Evolutionary conservation across 2,797 vertebrate species (phyloP).

Genomic region (Lagocephalus sceleratus): DNA sequence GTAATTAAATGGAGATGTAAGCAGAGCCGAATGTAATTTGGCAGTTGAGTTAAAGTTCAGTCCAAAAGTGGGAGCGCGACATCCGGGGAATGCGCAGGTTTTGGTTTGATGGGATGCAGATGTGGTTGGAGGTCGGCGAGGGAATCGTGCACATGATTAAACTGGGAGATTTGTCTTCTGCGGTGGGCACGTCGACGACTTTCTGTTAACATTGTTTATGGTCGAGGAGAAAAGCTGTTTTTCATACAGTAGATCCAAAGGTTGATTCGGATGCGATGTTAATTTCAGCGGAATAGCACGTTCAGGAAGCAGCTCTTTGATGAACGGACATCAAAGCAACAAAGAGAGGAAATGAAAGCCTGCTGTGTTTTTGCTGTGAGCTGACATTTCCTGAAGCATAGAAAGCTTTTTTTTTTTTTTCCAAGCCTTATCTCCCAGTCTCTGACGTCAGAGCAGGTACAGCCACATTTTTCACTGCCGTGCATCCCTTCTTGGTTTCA

Average conservation of each 20-base stretch:
- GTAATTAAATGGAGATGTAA: slow-evolving; percentile 41
- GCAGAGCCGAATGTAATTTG: slow-evolving; percentile 37
- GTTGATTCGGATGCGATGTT: no score
- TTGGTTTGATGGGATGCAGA: not conserved
- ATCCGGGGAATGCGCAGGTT: not conserved
- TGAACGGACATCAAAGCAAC: slow-evolving; percentile 24
- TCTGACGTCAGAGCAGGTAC: slow-evolving; percentile 10
- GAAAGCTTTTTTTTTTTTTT: no score
- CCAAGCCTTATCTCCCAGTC: no score
- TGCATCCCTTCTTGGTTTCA: not conserved
- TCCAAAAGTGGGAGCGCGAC: slow-evolving; percentile 12
- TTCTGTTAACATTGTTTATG: not conserved
- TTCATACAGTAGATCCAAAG: no score
- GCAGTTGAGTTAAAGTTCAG: slow-evolving; percentile 20
- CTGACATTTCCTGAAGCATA: not conserved
- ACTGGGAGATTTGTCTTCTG: slow-evolving; percentile 6
- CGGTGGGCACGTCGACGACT: not conserved
- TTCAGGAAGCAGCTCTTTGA: not conserved
- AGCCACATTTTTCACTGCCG: slow-evolving; percentile 10
- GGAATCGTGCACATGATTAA: slow-evolving; percentile 10
- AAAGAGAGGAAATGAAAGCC: slow-evolving; percentile 8
- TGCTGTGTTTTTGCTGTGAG: no score
- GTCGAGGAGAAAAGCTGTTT: no score
- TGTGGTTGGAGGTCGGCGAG: slow-evolving; percentile 4
- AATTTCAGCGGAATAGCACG: no score